phyloP scores from a whole-genome alignment of 2,888 invertebrate species.

The Blera fallax region DNA sequence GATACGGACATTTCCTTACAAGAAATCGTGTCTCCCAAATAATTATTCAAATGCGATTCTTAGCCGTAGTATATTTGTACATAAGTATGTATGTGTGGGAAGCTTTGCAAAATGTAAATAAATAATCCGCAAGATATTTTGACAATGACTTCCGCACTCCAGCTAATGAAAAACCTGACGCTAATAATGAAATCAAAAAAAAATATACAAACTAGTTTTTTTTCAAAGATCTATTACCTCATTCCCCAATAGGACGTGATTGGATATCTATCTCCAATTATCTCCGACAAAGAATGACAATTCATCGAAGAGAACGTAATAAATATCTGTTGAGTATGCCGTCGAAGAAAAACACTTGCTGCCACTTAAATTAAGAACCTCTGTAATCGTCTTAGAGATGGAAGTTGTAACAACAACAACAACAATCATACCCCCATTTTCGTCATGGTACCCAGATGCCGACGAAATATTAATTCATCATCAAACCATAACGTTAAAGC shows the following conservation, averaged over 20 bases:
- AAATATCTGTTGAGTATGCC: not conserved
- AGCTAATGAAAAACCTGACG: conserved; percentile 43
- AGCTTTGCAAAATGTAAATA: conserved; percentile 31
- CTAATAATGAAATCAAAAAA: conserved; percentile 24
- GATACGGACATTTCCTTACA: conserved; percentile 26
- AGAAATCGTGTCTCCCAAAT: conserved; percentile 19
- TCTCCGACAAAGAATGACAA: not conserved
- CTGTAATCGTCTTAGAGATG: not conserved
- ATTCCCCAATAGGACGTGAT: conserved; percentile 40
- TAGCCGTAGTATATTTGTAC: not conserved
- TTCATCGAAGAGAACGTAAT: not conserved
- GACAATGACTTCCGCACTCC: conserved; percentile 24
- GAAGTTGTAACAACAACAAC: conserved; percentile 5
- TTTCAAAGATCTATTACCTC: conserved; percentile 20
- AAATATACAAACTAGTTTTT: conserved; percentile 17
- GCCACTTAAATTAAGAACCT: not conserved
- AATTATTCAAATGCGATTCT: conserved; percentile 28
- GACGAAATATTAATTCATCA: conserved; percentile 35
- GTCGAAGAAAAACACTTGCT: not conserved
- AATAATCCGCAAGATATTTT: conserved; percentile 43
- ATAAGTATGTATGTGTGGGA: not conserved
- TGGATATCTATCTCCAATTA: not conserved
- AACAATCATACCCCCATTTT: conserved; percentile 5
- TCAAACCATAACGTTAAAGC: conserved; percentile 6
- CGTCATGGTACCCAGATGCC: conserved; percentile 18